Percentiles rank a stretch among this genome's conserved stretches.
phyloP scores from a whole-genome alignment of 1,140 invertebrate species.

The Lethrus apterus region DNA sequence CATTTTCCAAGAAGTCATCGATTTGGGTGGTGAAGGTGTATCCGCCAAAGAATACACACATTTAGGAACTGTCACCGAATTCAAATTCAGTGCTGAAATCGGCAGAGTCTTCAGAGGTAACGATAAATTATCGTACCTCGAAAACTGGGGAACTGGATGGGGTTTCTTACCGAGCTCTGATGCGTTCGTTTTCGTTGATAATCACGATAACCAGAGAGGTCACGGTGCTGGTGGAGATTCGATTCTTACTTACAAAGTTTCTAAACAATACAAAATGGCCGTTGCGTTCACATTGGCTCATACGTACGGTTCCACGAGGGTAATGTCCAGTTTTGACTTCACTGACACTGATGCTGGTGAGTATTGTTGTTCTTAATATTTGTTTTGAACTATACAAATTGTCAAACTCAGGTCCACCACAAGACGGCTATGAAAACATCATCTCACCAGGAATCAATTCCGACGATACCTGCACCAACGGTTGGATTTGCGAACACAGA shows the following conservation, averaged over 20 bases:
- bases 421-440: conserved; percentile 53
- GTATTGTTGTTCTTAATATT: background rate
- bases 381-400: background rate
- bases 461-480: conserved; percentile 59
- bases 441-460: conserved; percentile 53
- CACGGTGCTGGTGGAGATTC: conserved; percentile 45
- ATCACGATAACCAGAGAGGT: conserved; percentile 46
- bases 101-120: conserved; percentile 47
- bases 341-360: conserved; percentile 38
- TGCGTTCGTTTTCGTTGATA: conserved; percentile 55
- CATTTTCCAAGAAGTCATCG: conserved; percentile 77
- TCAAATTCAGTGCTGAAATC: conserved; percentile 55
- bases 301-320: conserved; percentile 61
- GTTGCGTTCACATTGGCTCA: conserved; percentile 74
- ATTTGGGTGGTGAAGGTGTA: conserved; percentile 41
- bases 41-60: conserved; percentile 50
- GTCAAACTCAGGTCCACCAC: conserved; percentile 44
- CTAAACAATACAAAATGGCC: conserved; percentile 58
- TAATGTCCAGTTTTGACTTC: conserved; percentile 74
- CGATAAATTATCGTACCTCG: conserved; percentile 36
- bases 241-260: conserved; percentile 51
- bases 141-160: conserved; percentile 44
- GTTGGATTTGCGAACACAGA: conserved; percentile 85
- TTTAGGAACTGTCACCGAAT: conserved; percentile 66
- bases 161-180: conserved; percentile 45